Conservation (phyloP, 1,140 invertebrate species). For the Homarus americanus region DNA sequence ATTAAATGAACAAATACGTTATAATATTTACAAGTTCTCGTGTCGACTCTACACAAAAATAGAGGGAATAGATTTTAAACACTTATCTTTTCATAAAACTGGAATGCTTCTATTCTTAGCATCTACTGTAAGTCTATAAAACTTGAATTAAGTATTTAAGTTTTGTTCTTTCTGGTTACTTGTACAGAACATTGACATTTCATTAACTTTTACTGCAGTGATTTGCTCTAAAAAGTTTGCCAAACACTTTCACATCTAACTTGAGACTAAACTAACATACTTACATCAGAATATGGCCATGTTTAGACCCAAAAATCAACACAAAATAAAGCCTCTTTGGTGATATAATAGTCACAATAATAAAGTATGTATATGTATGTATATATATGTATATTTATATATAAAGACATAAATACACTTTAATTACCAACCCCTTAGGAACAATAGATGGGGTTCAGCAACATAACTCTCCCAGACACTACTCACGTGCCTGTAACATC, state of each 20-base stretch:
- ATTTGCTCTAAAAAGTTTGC: background rate
- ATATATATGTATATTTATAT: slow-evolving; percentile 10
- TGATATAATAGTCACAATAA: slow-evolving; percentile 8
- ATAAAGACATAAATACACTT: slow-evolving; percentile 9
- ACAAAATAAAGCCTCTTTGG: slow-evolving; percentile 15
- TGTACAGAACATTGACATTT: background rate
- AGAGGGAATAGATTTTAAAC: too few relatives aligned
- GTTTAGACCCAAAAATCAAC: background rate
- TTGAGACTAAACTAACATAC: background rate
- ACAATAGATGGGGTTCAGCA: background rate
- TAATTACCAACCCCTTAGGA: background rate
- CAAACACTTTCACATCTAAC: background rate
- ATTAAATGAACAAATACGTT: background rate
- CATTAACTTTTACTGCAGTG: background rate
- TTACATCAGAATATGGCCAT: background rate
- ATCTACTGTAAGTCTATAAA: background rate
- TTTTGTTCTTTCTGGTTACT: background rate
- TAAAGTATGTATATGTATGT: background rate
- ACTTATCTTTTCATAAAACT: background rate
- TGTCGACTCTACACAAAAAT: background rate
- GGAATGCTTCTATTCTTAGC: background rate
- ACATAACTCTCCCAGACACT: background rate
- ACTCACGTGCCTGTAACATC: background rate
- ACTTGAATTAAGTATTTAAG: background rate
- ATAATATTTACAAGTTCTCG: background rate